Base-by-base conservation (phyloP, 2,797 vertebrate species). In the Eutrigla gurnardus region DNA sequence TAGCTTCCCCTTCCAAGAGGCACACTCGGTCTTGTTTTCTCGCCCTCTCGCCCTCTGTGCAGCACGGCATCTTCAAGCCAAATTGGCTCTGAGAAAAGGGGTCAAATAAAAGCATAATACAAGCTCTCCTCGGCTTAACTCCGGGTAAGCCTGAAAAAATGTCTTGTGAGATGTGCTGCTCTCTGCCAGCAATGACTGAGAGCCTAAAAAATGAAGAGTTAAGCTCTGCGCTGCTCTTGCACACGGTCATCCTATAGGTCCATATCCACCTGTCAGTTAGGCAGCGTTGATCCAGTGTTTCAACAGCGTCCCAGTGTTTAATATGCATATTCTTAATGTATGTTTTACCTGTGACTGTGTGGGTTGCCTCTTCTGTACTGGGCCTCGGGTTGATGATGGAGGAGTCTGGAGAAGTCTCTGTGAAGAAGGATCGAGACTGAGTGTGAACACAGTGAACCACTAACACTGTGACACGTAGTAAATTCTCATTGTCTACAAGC, bases 401-500 rank as follows among this genome's bases (percentile, higher is more conserved):
- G 59, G 77, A 84, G 65, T 54, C 93, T 55, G 90, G 83, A 58
- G 91, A 91, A 60, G 86, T 90, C 67, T 93, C 92, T 92, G 90
- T 80, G 61, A 83, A 69, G 59, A 81, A 25, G 18, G 65, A 84
- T 42, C 0, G 10, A 72, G 45, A 67, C 18, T 72, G 39, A 72
- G 73, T 65, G 50, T 6, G 33, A 84, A 70, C 42, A 59, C 58
- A 78, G 58, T 65, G 58, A 86, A 64, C 62, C 58, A 25, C 50
- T 60, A 79, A 83, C 57, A 46, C 45, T 50, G 35, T 57, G 58
- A 63, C 52, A 53, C 36, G 54, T 18, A 45, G 6, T 70, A 17
- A 74, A 62, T 75, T 54, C 57, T 78, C 63, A 47, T 65, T 73
- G 50, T 64, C 36, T 39, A 54, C 43, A 17, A 18, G n/a, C 64